Evolutionary conservation across 2,113 vertebrate species (phyloP), one percentile per base, ranked within the genome.

Genomic region (Oreotragus oreotragus): DNA sequence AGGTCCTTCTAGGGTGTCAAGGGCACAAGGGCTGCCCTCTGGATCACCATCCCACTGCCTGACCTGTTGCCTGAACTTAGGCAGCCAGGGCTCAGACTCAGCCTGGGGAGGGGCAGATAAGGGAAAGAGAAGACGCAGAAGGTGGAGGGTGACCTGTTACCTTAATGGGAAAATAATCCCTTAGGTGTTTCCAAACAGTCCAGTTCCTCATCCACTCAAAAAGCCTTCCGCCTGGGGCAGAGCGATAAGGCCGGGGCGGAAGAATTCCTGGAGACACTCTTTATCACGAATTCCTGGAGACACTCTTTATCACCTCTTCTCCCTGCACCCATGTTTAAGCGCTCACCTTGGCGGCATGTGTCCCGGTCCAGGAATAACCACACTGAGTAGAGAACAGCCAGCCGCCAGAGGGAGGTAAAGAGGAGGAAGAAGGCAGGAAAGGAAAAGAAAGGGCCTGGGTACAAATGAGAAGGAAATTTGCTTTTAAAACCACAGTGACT

Each of bases 301-400:
- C 33, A 66, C 62, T 33, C 7, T 66, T 66, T n/a, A 66, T 66
- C 62, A 66, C 16, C 33, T 43, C 64, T 66, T 33, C 64, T 66
- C 33, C 33, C 3, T 0, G 1, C 6, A n/a, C 16, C 33, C 64
- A 19, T 66, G 33, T 66, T n/a, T 9, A 64, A 17, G 30, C 1
- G 7, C 33, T 64, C 62, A n/a, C 30, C 62, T 33, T 64, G 30
- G 30, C 4, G 7, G 33, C 1, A 1, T 19, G 62, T n/a, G 62
- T 64, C 62, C 30, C 3, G 7, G 30, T 64, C 30, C 30, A 17
- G 62, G 30, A 64, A 64, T n/a, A n/a, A 33, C 62, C 62, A 64
- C 15, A 33, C 60, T 0, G 3, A 64, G 15, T 64, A 16, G 62
- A 19, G 7, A 66, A n/a, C 62, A 66, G 62, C 33, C 3, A n/a